Base-by-base conservation (phyloP, 64 coral and sea anemone species). In the Anthopleura sola region DNA sequence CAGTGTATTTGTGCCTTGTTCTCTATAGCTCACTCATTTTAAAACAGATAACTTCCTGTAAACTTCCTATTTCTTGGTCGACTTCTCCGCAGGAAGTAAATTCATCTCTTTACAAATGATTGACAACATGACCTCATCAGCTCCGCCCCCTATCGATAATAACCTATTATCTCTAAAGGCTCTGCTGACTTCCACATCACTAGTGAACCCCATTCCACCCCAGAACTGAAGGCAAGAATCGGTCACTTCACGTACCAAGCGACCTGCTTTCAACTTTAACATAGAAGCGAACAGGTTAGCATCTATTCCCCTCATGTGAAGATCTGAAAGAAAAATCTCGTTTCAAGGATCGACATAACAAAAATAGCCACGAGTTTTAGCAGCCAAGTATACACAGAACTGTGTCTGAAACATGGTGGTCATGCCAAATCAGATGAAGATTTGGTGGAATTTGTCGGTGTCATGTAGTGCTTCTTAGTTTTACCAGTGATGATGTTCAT, bases 131-230 rank as follows among this genome's bases (percentile, higher is more conserved):
- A 98, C 95, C 78, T 98, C 95, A 87, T 98, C 95, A 29, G 95
- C 92, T 89, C 95, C 95, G 31, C 95, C 95, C 11, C 92, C 95
- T 78, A 98, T 98, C 31, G 95, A 98, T 77, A 98, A 55, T 55
- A 98, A 56, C 20, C 95, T 85, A 48, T 84, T 85, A 53, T 98
- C 95, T 80, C 95, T 80, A 71, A 84, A 98, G 2, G 90, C 86
- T 82, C 95, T 92, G 78, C 95, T 91, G 3, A 98, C 84, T 88
- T 91, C 92, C 18, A 94, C 87, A 16, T 98, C 95, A 54, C 80
- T 68, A 57, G 92, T 98, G 60, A 86, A 98, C 47, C 95, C 95
- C 95, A 98, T 98, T 60, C 95, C 95, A 84, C 95, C 95, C 95
- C 95, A 98, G 83, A 94, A 98, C 92, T 98, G 95, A 29, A 98